These are phyloP conservation scores for Coilia nasus DNA, from an alignment of 2,797 vertebrate species.

Conservation along the genomic window DNA sequence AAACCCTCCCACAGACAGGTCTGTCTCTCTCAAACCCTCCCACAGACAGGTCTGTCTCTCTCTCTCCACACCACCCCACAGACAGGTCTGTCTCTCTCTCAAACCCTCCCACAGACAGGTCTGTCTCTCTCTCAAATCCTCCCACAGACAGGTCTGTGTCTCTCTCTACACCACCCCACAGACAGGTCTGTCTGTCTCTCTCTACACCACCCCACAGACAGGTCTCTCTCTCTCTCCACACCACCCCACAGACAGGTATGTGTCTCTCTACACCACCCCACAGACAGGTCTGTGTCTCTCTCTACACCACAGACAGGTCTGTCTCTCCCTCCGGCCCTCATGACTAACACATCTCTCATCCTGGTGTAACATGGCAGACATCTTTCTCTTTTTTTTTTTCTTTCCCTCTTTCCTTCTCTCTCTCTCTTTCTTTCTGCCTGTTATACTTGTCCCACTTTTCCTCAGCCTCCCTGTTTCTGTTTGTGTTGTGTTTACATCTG, in stretches of 20 bases:
- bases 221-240: conserved; percentile 56
- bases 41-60: too few relatives aligned
- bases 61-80: too few relatives aligned
- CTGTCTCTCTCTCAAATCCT: too few relatives aligned
- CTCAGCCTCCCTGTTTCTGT: neutral
- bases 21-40: too few relatives aligned
- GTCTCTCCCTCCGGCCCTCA: too few relatives aligned
- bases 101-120: too few relatives aligned
- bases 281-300: conserved; percentile 62
- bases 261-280: conserved; percentile 52
- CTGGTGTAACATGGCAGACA: too few relatives aligned
- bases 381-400: neutral
- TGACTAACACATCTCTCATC: too few relatives aligned
- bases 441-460: neutral
- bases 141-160: conserved; percentile 69
- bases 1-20: too few relatives aligned
- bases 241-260: too few relatives aligned
- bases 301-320: too few relatives aligned
- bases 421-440: conserved; percentile 45
- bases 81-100: too few relatives aligned
- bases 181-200: conserved; percentile 58
- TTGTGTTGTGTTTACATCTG: neutral
- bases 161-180: conserved; percentile 57
- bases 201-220: conserved; percentile 61
- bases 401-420: neutral